These are phyloP conservation scores for Hypselothyrea guttata DNA, from an alignment of 2,888 invertebrate species.

Conservation along the genomic window DNA sequence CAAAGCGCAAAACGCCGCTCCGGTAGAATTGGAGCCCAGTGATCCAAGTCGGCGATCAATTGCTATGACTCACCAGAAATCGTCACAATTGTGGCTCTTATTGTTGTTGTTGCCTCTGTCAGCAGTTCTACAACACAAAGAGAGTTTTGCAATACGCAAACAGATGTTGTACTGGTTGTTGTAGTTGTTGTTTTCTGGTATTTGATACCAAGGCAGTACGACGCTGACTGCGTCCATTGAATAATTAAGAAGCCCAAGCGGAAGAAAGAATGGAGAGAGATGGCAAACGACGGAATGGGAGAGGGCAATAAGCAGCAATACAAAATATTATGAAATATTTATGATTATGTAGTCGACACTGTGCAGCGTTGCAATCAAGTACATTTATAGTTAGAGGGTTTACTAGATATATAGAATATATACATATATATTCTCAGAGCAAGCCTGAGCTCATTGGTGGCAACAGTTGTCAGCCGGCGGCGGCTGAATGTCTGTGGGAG, in stretches of 20 bases:
- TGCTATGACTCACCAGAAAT: conserved; percentile 44
- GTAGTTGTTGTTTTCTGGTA: conserved; percentile 17
- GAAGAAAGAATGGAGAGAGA: conserved; percentile 30
- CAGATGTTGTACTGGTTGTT: conserved; percentile 39
- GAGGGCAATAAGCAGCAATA: conserved; percentile 16
- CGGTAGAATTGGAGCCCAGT: conserved; percentile 8
- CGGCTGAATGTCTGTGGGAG: conserved; percentile 43
- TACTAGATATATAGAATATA: too few species aligned
- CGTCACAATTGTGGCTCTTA: conserved; percentile 24
- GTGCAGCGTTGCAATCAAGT: not conserved
- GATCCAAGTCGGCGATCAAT: conserved; percentile 43
- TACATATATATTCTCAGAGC: not conserved
- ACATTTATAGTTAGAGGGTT: not conserved
- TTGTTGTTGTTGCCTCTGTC: conserved; percentile 39
- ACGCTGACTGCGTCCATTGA: conserved; percentile 44
- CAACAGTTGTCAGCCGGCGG: conserved; percentile 28
- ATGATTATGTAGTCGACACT: conserved; percentile 50
- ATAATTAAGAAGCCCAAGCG: conserved; percentile 61
- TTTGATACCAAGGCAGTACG: conserved; percentile 39
- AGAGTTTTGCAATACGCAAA: conserved; percentile 60
- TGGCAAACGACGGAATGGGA: not conserved
- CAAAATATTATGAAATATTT: conserved; percentile 65
- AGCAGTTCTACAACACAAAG: conserved; percentile 52
- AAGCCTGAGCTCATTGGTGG: conserved; percentile 37
- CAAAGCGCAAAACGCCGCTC: conserved; percentile 45